A percentile compares a stretch with the other conserved stretches of the same genome.
Evolutionary conservation across 2,888 invertebrate species (phyloP).

Genomic region (Himalopsyche kuldschensis): DNA sequence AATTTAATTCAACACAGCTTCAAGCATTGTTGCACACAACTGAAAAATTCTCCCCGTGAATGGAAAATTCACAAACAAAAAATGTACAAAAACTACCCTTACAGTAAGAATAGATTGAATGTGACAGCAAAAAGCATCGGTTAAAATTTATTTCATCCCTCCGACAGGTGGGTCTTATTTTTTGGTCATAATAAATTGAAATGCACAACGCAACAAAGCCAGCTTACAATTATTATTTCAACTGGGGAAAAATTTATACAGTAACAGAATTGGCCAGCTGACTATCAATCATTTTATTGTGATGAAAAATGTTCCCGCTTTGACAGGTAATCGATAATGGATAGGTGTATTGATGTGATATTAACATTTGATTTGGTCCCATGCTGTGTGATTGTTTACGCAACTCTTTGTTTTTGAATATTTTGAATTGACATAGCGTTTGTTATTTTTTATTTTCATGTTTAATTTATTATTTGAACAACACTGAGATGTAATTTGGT

Average conservation of each 20-base stretch:
- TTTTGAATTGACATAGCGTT: background rate
- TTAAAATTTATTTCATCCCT: background rate
- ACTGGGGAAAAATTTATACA: background rate
- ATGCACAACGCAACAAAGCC: background rate
- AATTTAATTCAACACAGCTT: too few species aligned
- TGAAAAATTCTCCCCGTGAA: too few species aligned
- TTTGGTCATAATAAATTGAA: background rate
- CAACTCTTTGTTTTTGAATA: background rate
- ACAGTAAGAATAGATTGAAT: background rate
- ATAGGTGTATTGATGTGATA: background rate
- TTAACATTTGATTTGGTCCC: background rate
- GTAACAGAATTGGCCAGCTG: background rate
- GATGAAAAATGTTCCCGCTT: background rate
- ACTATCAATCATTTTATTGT: background rate
- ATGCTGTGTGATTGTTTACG: background rate
- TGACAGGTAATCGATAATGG: background rate
- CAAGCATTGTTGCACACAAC: too few species aligned
- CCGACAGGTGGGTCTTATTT: background rate
- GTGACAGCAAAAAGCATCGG: background rate
- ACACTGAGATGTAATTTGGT: too few species aligned
- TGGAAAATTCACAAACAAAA: too few species aligned
- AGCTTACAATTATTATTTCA: background rate
- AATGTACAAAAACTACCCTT: background rate
- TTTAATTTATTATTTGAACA: background rate
- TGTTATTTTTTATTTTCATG: background rate